Conservation (phyloP, 30 jellyfish, hydroid and myxozoan species). For the Pseudorhiza aurosa region DNA sequence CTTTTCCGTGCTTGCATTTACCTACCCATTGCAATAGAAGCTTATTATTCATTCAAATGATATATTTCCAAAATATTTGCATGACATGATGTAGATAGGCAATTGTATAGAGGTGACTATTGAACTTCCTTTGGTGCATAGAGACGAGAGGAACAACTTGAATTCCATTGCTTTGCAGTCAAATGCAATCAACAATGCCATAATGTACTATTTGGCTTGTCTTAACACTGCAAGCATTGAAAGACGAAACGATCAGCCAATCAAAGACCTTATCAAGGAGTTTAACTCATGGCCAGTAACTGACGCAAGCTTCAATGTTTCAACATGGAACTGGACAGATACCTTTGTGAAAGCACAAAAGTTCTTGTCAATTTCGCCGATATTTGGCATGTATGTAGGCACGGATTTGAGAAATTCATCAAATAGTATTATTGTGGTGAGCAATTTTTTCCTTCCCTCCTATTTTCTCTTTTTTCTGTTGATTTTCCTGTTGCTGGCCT, state of each 20-base stretch:
- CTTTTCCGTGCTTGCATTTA: no score
- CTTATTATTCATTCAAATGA: no score
- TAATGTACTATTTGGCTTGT: conserved; percentile 78
- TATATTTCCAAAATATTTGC: background rate
- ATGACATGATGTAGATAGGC: no score
- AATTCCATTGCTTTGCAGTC: conserved; percentile 53
- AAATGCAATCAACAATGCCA: conserved; percentile 81
- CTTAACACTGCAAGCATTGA: conserved; percentile 75
- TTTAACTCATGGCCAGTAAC: conserved; percentile 97
- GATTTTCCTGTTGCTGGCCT: background rate
- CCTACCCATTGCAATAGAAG: no score
- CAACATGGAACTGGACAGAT: conserved; percentile 81
- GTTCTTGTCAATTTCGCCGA: conserved; percentile 73
- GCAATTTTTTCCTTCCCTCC: background rate
- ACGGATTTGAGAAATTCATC: conserved; percentile 88
- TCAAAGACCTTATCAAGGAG: conserved; percentile 64
- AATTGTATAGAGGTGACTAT: no score
- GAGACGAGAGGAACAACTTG: no score
- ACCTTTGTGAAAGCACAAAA: conserved; percentile 63
- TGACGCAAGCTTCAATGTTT: conserved; percentile 59
- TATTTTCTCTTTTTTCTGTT: background rate
- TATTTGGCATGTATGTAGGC: conserved; percentile 85
- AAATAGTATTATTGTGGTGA: conserved; percentile 74
- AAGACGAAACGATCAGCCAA: conserved; percentile 77
- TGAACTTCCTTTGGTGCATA: no score